Evolutionary conservation across 1,140 invertebrate species (phyloP).

Genomic region (Dryas iulia): DNA sequence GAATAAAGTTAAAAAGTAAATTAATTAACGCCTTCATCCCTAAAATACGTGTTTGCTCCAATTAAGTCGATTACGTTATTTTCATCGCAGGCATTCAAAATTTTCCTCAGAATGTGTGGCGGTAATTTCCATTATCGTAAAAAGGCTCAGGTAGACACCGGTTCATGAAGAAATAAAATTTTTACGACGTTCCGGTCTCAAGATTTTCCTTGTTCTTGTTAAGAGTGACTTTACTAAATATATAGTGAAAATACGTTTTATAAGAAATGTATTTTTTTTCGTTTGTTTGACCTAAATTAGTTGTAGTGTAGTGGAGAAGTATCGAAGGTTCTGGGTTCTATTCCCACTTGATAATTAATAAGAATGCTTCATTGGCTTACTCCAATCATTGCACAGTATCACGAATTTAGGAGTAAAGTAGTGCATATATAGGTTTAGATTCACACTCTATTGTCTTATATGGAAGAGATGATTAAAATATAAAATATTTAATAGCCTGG

Average conservation of each 20-base stretch:
- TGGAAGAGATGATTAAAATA: no score
- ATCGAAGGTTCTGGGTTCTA: no score
- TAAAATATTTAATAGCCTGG: no score
- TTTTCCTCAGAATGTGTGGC: slow-evolving; percentile 12
- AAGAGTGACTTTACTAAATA: slow-evolving; percentile 3
- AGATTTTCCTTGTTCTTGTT: slow-evolving; percentile 19
- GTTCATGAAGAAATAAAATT: slow-evolving; percentile 37
- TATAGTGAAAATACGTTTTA: not conserved
- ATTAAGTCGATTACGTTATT: slow-evolving; percentile 18
- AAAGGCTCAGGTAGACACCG: slow-evolving; percentile 20
- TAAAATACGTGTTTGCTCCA: slow-evolving; percentile 19
- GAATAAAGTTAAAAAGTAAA: slow-evolving; percentile 14
- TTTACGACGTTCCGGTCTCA: slow-evolving; percentile 27
- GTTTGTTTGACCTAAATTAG: not conserved
- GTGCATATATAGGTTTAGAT: no score
- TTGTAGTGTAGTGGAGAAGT: not conserved
- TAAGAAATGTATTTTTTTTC: no score
- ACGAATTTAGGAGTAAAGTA: no score
- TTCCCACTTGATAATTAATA: no score
- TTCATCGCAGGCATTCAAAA: not conserved
- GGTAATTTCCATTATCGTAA: slow-evolving; percentile 34
- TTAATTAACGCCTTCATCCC: slow-evolving; percentile 12
- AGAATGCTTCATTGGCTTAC: no score
- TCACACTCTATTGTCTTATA: no score
- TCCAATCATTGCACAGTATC: no score